phyloP scores from a whole-genome alignment of 2,113 vertebrate genomes.

The Alethe castanea region DNA sequence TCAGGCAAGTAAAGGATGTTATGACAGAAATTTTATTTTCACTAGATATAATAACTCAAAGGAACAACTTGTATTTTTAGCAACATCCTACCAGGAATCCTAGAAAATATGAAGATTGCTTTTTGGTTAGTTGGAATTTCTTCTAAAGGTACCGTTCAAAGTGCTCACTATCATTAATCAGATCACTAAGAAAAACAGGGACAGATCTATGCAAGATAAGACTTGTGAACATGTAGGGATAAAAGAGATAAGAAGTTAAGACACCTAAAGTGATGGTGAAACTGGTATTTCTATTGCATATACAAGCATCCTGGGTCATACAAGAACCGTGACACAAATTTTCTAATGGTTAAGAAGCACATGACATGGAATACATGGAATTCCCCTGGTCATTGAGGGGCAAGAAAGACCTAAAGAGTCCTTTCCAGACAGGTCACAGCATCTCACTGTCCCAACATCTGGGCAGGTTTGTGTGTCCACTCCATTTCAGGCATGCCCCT shows the following conservation, averaged over 20 bases:
- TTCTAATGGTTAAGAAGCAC: not conserved
- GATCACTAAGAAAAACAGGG: not conserved
- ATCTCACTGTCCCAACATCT: not conserved
- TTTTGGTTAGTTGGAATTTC: not conserved
- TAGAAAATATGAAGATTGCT: not conserved
- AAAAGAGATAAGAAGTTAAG: not conserved
- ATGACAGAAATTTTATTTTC: not conserved
- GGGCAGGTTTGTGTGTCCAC: not conserved
- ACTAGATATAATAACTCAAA: not conserved
- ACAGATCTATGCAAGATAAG: not conserved
- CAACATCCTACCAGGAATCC: not conserved
- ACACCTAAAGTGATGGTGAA: not conserved
- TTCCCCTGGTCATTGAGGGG: not conserved
- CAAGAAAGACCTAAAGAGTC: not conserved
- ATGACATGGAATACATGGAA: fast-evolving
- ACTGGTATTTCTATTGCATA: not conserved
- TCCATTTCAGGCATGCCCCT: not conserved
- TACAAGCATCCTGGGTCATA: not conserved
- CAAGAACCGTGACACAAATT: not conserved
- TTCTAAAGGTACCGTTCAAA: not conserved
- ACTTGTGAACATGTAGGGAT: not conserved
- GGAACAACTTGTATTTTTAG: constrained; percentile 3
- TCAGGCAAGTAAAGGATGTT: constrained; percentile 1
- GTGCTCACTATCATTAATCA: not conserved
- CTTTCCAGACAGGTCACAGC: not conserved